A percentile compares a stretch with the other conserved stretches of the same genome.
Evolutionary conservation across 2,113 vertebrate genomes (phyloP).

Genomic region (Plecotus auritus): DNA sequence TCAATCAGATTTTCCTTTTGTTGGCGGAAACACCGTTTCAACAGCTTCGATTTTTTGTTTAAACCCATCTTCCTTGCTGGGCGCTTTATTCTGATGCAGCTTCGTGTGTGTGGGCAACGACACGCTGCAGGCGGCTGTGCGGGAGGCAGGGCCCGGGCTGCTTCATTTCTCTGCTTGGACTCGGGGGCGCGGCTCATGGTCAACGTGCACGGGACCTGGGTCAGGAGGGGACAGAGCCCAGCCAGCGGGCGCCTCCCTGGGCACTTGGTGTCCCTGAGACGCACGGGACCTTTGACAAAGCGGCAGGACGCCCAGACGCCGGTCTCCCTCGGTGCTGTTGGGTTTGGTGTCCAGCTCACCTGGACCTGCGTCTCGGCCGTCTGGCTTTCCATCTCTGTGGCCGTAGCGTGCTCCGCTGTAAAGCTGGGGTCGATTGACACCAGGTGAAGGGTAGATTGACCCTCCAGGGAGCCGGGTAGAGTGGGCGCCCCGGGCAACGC

Average conservation of each 20-base stretch:
- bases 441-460: not conserved
- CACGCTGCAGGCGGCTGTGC: too few species aligned
- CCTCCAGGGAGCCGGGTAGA: rapidly evolving
- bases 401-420: not conserved
- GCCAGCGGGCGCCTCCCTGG: too few species aligned
- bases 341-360: not conserved
- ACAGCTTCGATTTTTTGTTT: not conserved
- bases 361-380: not conserved
- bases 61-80: not conserved
- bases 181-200: too few species aligned
- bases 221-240: too few species aligned
- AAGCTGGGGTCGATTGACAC: not conserved
- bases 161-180: too few species aligned
- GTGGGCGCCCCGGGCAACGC: not conserved
- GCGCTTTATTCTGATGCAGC: not conserved
- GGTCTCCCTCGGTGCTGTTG: too few species aligned
- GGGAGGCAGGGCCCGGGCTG: too few species aligned
- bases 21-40: not conserved
- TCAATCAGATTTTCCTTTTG: not conserved
- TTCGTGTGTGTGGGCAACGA: not conserved
- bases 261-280: too few species aligned
- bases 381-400: not conserved
- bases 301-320: too few species aligned
- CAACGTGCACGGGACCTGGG: too few species aligned
- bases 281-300: too few species aligned